Percentiles rank a stretch among this genome's conserved stretches.
phyloP scores from a whole-genome alignment of 2,113 vertebrate species.

The Cervus canadensis region DNA sequence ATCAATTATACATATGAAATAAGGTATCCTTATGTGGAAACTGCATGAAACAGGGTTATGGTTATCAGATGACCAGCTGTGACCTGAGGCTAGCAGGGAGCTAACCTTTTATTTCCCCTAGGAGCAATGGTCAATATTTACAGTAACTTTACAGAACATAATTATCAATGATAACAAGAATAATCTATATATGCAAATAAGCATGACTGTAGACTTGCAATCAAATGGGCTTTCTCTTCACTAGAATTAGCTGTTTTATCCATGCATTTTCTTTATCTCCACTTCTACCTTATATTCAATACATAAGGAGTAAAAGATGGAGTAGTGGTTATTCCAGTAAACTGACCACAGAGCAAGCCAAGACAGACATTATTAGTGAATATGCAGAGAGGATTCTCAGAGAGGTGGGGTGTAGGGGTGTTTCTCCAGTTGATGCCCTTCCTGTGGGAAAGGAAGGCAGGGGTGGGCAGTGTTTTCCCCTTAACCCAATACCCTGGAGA shows the following conservation, averaged over 20 bases:
- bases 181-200: not conserved
- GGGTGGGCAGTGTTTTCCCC: fast-evolving
- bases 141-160: not conserved
- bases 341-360: not conserved
- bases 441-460: too few species aligned
- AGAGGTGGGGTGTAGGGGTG: too few species aligned
- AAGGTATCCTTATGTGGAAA: not conserved
- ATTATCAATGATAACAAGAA: not conserved
- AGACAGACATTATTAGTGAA: fast-evolving
- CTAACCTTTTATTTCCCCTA: not conserved
- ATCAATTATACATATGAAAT: not conserved
- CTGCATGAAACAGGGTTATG: not conserved
- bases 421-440: not conserved
- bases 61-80: not conserved
- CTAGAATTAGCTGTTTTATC: not conserved
- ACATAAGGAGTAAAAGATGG: not conserved
- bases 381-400: not conserved
- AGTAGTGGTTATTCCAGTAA: not conserved
- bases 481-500: not conserved
- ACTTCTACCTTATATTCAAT: not conserved
- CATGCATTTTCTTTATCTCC: not conserved
- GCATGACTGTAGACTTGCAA: not conserved
- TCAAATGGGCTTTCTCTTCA: not conserved
- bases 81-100: not conserved
- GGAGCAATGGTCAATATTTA: not conserved